Percentiles rank a stretch among this genome's conserved stretches.
These are phyloP conservation scores for Apocrypta bakeri DNA, from an alignment of 1,140 invertebrate genomes.

Conservation along the genomic window DNA sequence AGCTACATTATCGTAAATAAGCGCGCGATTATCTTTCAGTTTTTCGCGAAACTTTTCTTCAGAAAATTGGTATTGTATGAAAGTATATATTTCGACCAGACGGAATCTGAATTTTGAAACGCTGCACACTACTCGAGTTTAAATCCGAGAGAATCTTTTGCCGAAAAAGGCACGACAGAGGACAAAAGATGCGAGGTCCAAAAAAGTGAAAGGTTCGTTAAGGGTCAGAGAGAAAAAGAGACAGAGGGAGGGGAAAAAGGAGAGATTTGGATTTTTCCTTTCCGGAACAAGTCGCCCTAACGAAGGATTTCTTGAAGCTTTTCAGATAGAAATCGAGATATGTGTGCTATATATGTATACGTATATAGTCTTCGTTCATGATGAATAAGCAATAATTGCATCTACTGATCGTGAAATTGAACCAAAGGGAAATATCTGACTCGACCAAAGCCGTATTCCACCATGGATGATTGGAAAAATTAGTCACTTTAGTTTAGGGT, in stretches of 20 bases:
- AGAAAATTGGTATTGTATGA: neutral
- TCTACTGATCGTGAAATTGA: neutral
- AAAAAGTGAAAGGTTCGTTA: constrained; percentile 28
- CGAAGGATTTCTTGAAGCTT: neutral
- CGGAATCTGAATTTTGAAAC: neutral
- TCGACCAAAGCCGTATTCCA: neutral
- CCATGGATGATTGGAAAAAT: neutral
- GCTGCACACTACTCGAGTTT: neutral
- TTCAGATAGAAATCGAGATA: neutral
- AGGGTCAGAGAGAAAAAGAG: neutral
- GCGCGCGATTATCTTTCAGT: no score
- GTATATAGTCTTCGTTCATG: neutral
- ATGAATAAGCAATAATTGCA: neutral
- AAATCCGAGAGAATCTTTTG: neutral
- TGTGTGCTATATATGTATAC: neutral
- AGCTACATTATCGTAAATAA: neutral
- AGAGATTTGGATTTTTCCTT: constrained; percentile 5
- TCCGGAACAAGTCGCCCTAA: neutral
- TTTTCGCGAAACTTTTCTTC: neutral
- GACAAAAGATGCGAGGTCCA: neutral
- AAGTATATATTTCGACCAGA: no score
- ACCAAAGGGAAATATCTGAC: neutral
- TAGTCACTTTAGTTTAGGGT: constrained; percentile 30
- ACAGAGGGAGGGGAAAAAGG: no score
- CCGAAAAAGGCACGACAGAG: neutral